Percentiles rank a stretch among this genome's conserved stretches.
Conservation (phyloP, 2,113 vertebrate species). For the Triplophysa siluroides region DNA sequence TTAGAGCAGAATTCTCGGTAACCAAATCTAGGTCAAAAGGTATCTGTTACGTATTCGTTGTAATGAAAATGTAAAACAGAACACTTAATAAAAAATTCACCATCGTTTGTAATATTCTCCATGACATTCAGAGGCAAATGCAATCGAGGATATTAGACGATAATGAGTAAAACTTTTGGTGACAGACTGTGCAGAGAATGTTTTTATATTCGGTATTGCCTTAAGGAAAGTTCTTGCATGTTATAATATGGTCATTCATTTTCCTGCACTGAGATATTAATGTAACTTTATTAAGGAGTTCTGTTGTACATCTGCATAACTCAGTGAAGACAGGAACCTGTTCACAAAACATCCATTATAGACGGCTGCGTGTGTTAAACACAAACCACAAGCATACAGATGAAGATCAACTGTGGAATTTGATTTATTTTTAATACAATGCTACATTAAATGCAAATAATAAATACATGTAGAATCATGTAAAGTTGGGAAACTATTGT, state of each 20-base stretch:
- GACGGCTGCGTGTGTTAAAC: background rate
- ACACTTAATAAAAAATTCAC: background rate
- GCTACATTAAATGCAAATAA: too few species aligned
- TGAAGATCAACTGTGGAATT: too few species aligned
- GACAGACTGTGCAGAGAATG: conserved; percentile 19
- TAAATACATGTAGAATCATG: too few species aligned
- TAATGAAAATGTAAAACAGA: conserved; percentile 7
- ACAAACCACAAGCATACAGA: conserved; percentile 21
- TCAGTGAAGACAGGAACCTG: conserved; percentile 25
- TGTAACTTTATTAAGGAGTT: conserved; percentile 26
- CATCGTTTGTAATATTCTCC: background rate
- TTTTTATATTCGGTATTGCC: conserved; percentile 18
- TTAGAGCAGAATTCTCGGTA: conserved; percentile 9
- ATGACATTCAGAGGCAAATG: background rate
- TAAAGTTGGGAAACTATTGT: too few species aligned
- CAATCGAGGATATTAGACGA: conserved; percentile 12
- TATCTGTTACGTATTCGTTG: conserved; percentile 1
- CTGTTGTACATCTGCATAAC: background rate
- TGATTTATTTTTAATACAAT: too few species aligned
- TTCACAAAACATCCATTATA: conserved; percentile 25
- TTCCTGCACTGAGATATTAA: conserved; percentile 24
- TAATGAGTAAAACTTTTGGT: conserved; percentile 11
- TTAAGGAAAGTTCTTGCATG: conserved; percentile 18
- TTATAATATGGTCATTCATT: conserved; percentile 13
- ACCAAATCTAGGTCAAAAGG: conserved; percentile 40